Percentiles rank a stretch among this genome's conserved stretches.
These are phyloP conservation scores for Sorex araneus DNA, from an alignment of 2,113 vertebrate genomes.

Conservation along the genomic window DNA sequence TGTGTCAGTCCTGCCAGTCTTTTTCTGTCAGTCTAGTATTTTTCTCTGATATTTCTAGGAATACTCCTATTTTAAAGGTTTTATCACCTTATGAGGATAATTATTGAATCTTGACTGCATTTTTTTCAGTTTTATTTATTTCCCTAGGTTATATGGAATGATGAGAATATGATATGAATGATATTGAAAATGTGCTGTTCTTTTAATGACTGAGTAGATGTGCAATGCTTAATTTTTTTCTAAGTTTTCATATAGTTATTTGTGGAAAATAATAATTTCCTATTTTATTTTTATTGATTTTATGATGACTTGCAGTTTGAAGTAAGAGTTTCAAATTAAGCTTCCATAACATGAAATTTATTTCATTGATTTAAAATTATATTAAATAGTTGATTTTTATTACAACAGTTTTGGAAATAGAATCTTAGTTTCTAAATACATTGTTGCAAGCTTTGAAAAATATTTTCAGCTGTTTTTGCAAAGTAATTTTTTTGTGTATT, in stretches of 20 bases:
- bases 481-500: conserved; percentile 18
- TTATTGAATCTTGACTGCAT: conserved; percentile 57
- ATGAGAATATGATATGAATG: conserved; percentile 46
- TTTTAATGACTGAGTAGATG: conserved; percentile 59
- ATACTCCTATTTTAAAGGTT: conserved; percentile 59
- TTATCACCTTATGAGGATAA: neutral
- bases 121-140: conserved; percentile 68
- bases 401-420: conserved; percentile 39
- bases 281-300: conserved; percentile 42
- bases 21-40: neutral
- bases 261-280: conserved; percentile 13
- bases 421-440: conserved; percentile 8
- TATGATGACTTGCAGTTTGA: conserved; percentile 11
- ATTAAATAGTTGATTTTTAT: conserved; percentile 32
- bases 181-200: conserved; percentile 26
- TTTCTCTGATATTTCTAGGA: conserved; percentile 36
- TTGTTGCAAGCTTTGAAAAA: conserved; percentile 44
- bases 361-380: conserved; percentile 24
- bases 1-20: neutral
- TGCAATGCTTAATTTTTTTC: conserved; percentile 30
- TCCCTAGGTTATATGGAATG: conserved; percentile 54
- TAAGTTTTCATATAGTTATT: conserved; percentile 48
- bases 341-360: conserved; percentile 30
- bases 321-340: conserved; percentile 50
- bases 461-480: conserved; percentile 46